Base-by-base conservation (phyloP, 2,797 vertebrate species). In the Cossypha dichroa region DNA sequence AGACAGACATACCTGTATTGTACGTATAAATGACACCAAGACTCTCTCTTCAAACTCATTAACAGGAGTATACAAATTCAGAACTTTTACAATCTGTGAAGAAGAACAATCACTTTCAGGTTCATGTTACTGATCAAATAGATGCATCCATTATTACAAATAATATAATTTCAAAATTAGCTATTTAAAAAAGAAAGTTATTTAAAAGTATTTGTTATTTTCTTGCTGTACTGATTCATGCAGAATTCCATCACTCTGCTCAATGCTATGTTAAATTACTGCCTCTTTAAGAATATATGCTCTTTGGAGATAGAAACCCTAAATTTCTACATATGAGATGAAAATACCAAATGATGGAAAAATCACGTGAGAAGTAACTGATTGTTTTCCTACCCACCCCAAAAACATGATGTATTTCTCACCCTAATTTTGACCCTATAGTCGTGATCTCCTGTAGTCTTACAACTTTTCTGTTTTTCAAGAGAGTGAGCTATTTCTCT, bases 11-110 rank as follows among this genome's bases (percentile, higher is more conserved):
- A 99, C 99, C 99, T 99, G 99, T 98, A 99, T 99, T 69, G 99
- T 99, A 95, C 99, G 98, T 98, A 99, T 99, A 98, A 99, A 99
- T 1, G 99, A 96, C 6, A 99, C 98, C 3, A 99, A 98, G 80
- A 99, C 99, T 96, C 99, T 98, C 97, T 99, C 99, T 97, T 99
- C 99, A 98, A 99, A 99, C 90, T 99, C 99, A 66, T 99, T 99
- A 80, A 99, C 99, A 5, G 99, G 99, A 68, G 99, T 99, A 97
- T 99, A 99, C 94, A 99, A 98, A 96, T 99, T 99, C 98, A 99
- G 97, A 88, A 99, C 99, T 97, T 99, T 99, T 68, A 99, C 99
- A 84, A 99, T 99, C 99, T 99, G 97, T 58, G 51, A 93, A 97
- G 69, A 94, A 93, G 16, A 73, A 82, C 41, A 93, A 86, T 11